Evolutionary conservation across 2,888 invertebrate species (phyloP).

Genomic region (Byasa hedistus): DNA sequence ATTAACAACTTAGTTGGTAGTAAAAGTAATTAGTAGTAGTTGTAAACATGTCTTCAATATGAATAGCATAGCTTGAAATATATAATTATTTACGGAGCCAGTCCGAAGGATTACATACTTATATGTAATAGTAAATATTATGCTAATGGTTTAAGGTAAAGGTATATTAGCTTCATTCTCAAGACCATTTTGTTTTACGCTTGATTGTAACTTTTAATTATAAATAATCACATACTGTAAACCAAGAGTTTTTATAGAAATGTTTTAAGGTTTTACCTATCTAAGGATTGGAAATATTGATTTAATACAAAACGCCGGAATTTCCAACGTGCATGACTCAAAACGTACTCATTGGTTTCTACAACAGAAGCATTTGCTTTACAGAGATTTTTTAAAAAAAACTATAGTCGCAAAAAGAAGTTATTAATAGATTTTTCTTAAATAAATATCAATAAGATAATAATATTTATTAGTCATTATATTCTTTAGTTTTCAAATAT

Average conservation of each 20-base stretch:
- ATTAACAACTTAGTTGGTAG: too few species aligned
- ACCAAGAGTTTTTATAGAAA: not conserved
- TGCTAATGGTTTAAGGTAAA: not conserved
- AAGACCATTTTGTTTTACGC: not conserved
- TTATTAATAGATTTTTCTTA: not conserved
- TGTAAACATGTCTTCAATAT: too few species aligned
- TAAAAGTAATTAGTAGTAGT: too few species aligned
- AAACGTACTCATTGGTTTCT: conserved; percentile 14
- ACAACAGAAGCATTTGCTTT: conserved; percentile 4
- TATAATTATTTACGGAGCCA: too few species aligned
- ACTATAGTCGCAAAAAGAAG: not conserved
- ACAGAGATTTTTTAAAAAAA: not conserved
- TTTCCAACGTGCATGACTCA: conserved; percentile 28
- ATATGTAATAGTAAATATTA: too few species aligned
- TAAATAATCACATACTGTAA: not conserved
- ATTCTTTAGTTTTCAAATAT: too few species aligned
- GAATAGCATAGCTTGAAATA: too few species aligned
- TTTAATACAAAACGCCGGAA: conserved; percentile 22
- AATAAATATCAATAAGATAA: not conserved
- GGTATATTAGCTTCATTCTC: not conserved
- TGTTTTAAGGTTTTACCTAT: conserved; percentile 4
- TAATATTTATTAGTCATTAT: too few species aligned
- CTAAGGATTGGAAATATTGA: conserved; percentile 25
- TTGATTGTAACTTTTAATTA: not conserved
- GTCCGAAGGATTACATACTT: too few species aligned